Evolutionary conservation across 2,888 invertebrate genomes (phyloP), one percentile per base, ranked within the genome.

Genomic region (Monochamus alternatus): DNA sequence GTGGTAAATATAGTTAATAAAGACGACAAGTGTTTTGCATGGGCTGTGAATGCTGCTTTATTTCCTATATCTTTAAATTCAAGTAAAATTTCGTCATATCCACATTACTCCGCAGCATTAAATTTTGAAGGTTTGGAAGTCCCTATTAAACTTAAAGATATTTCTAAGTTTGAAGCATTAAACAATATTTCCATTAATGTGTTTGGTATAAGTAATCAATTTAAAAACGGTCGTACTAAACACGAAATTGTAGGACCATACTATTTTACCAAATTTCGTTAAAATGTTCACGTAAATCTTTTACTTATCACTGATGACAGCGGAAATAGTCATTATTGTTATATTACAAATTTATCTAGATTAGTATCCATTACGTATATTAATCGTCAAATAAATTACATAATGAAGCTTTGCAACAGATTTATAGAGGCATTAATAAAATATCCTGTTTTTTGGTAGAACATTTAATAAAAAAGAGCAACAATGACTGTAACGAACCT

Each of bases 161-260:
- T 58, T 4, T 8, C 14, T 58, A 22, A 22, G 22, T 22, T 22
- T 22, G 22, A 22, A 22, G 22, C 22, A 22, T 22, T 22, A 22
- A 0, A 22, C 22, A 22, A 22, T 1, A 22, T 22, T 55, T 55
- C 52, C 4, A 30, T 14, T 58, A 14, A 58, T 58, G 58, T 58
- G 12, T 58, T 58, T n/a, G 22, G 58, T 58, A 58, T 58, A 12
- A 58, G 14, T n/a, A 58, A 58, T 58, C 58, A 58, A 58, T 58
- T 58, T 12, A 14, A 58, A 58, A 58, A 58, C 22, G 58, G 22
- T 22, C 22, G 22, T 22, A 22, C 22, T 22, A 22, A 22, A n/a
- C 9, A 14, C 9, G 52, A 52, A 52, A 52, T 52, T 52, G 10
- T 52, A 52, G 52, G 10, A 10, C 52, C 10, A 52, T 52, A 52